phyloP scores from a whole-genome alignment of 2,113 vertebrate genomes.

The Vulpes lagopus region DNA sequence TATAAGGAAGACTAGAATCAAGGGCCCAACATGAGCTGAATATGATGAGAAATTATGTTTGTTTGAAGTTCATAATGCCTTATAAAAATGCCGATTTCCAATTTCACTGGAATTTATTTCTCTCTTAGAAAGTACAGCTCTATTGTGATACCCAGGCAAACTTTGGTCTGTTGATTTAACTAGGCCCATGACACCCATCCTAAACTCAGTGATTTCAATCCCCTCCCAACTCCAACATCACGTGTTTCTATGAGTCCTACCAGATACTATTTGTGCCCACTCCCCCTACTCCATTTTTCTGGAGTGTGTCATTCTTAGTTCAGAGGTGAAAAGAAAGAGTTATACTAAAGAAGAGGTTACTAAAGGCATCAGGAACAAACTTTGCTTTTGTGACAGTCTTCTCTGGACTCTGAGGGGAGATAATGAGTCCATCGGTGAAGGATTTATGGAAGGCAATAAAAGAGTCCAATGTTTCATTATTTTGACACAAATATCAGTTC shows the following conservation, averaged over 20 bases:
- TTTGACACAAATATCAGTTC: conserved; percentile 6
- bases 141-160: background rate
- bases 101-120: background rate
- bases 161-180: background rate
- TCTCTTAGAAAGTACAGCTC: background rate
- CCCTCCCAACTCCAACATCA: background rate
- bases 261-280: background rate
- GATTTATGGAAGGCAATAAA: background rate
- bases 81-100: background rate
- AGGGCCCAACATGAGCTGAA: background rate
- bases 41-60: background rate
- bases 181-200: background rate
- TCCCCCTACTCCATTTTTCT: background rate
- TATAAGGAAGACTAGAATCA: background rate
- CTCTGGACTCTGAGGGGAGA: background rate
- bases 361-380: background rate
- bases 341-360: background rate
- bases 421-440: background rate
- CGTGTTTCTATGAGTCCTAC: background rate
- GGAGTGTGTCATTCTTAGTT: background rate
- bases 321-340: background rate
- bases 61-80: background rate
- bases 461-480: background rate
- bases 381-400: background rate
- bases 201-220: background rate